These are phyloP conservation scores for Rhipidura dahli DNA, from an alignment of 2,113 vertebrate genomes.

Conservation along the genomic window DNA sequence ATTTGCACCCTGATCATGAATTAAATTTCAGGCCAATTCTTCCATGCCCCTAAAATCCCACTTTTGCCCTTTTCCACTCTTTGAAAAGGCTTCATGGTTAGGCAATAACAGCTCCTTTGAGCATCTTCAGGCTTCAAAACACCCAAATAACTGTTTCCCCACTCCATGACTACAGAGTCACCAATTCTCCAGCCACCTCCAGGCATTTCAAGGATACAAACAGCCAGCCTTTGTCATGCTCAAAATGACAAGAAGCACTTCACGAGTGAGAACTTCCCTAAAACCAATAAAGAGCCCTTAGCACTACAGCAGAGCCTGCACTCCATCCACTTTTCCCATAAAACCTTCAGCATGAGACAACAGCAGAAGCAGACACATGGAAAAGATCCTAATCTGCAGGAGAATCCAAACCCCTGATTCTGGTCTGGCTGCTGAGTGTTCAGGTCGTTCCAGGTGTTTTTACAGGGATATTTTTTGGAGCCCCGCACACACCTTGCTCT, in stretches of 20 bases:
- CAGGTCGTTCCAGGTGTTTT: not conserved
- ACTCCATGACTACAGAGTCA: not conserved
- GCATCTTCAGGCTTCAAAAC: not conserved
- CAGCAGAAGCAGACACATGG: not conserved
- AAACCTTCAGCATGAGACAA: not conserved
- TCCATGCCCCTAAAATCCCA: not conserved
- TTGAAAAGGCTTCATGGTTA: not conserved
- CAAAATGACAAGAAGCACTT: not conserved
- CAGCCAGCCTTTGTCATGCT: not conserved
- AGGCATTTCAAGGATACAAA: not conserved
- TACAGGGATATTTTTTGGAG: not conserved
- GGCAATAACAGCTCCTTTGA: not conserved
- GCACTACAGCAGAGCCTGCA: not conserved
- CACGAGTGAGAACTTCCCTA: not conserved
- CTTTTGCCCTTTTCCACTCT: not conserved
- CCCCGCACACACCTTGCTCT: constrained; percentile 86
- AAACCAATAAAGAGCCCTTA: not conserved
- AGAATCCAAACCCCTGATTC: not conserved
- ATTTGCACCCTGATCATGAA: not conserved
- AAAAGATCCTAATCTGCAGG: not conserved
- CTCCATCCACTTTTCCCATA: not conserved
- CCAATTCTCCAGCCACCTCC: not conserved
- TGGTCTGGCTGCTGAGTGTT: not conserved
- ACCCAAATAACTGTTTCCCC: not conserved
- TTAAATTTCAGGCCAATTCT: not conserved